phyloP scores from a whole-genome alignment of 2,888 invertebrate genomes.

The Drosophila basisetae region DNA sequence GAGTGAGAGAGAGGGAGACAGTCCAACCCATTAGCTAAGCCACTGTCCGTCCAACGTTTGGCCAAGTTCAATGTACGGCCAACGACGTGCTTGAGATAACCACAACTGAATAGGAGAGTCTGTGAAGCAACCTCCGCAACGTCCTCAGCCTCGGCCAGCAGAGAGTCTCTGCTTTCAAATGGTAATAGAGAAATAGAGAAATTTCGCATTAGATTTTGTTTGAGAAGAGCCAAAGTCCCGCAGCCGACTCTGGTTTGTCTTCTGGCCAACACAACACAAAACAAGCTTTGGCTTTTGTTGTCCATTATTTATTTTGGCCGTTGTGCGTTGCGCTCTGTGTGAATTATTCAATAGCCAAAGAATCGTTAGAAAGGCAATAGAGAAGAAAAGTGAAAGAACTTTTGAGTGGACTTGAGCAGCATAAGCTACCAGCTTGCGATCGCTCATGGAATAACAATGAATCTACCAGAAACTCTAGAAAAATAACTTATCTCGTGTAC shows the following conservation, averaged over 20 bases:
- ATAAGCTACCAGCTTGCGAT: background rate
- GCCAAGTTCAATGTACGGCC: slow-evolving; percentile 74
- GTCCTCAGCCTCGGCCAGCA: slow-evolving; percentile 2
- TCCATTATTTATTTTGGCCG: slow-evolving; percentile 23
- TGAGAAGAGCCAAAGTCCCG: slow-evolving; percentile 31
- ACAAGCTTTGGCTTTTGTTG: slow-evolving; percentile 43
- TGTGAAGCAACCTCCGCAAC: slow-evolving; percentile 25
- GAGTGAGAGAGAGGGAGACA: slow-evolving; percentile 6
- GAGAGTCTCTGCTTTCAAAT: slow-evolving; percentile 36
- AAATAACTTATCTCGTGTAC: background rate
- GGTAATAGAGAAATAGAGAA: slow-evolving; percentile 75
- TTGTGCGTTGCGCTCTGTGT: slow-evolving; percentile 10
- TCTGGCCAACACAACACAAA: slow-evolving; percentile 26
- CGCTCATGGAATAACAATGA: slow-evolving; percentile 36
- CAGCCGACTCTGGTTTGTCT: slow-evolving; percentile 35
- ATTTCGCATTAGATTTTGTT: slow-evolving; percentile 78
- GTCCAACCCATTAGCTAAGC: slow-evolving; percentile 55
- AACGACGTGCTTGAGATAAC: slow-evolving; percentile 62
- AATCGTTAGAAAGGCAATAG: slow-evolving; percentile 58
- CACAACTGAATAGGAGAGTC: slow-evolving; percentile 39
- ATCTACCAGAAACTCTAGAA: background rate
- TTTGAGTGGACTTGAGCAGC: slow-evolving; percentile 24
- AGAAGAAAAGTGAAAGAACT: slow-evolving; percentile 74
- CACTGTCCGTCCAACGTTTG: slow-evolving; percentile 50
- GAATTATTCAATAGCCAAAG: slow-evolving; percentile 51